Conservation (phyloP, 2,797 vertebrate genomes). For the Dromococcyx pavoninus region DNA sequence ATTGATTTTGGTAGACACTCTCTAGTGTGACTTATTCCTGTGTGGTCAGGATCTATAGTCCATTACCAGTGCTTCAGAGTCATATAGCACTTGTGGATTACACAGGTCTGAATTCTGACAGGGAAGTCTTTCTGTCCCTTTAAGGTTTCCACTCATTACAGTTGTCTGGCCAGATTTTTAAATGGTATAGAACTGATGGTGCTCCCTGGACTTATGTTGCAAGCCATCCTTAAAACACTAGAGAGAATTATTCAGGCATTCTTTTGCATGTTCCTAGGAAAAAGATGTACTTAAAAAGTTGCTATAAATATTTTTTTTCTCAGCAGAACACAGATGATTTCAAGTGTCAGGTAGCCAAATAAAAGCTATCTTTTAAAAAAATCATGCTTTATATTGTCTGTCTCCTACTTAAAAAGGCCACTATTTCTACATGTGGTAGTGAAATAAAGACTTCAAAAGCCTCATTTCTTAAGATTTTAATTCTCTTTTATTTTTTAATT, state of each 20-base stretch:
- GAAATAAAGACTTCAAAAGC: background rate
- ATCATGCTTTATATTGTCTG: background rate
- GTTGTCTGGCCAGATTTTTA: background rate
- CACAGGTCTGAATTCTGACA: background rate
- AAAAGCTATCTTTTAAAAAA: background rate
- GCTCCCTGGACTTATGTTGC: background rate
- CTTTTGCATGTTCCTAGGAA: background rate
- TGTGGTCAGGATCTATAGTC: slow-evolving; percentile 26
- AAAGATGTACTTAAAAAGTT: background rate
- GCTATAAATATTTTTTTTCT: background rate
- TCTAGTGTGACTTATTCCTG: background rate
- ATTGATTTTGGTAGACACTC: slow-evolving; percentile 2
- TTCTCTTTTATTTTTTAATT: background rate
- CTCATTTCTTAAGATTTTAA: background rate
- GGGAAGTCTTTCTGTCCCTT: background rate
- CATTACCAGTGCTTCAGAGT: background rate
- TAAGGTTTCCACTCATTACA: background rate
- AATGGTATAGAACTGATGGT: background rate
- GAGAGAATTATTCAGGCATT: background rate
- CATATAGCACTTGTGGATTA: slow-evolving; percentile 25
- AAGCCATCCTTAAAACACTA: background rate
- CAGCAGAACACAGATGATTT: background rate
- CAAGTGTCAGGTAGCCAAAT: background rate
- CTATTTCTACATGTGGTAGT: background rate
- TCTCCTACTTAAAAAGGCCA: background rate